Conservation (phyloP, 2,797 vertebrate species). For the Cetoscarus ocellatus region DNA sequence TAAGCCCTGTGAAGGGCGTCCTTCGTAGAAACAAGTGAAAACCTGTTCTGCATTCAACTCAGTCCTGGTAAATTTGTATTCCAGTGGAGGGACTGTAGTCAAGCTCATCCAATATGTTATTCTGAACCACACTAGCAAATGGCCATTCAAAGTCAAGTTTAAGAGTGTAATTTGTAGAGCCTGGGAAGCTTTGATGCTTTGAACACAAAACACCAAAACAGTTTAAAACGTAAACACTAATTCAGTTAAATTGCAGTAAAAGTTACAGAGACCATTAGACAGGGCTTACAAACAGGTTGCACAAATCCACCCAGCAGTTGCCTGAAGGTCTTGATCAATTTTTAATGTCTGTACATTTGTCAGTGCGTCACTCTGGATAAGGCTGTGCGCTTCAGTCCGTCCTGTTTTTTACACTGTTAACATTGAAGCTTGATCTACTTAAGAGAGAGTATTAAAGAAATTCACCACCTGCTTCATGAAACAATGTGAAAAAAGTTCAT, state of each 20-base stretch:
- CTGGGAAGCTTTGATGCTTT: constrained; percentile 4
- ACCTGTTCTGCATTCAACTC: background rate
- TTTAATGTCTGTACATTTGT: background rate
- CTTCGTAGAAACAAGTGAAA: background rate
- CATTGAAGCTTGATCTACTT: background rate
- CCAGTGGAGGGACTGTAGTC: background rate
- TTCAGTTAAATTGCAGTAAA: background rate
- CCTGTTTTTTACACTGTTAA: background rate
- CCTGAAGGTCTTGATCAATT: background rate
- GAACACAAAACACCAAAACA: background rate
- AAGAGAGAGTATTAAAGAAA: background rate
- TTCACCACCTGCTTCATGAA: background rate
- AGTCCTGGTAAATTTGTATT: constrained; percentile 30
- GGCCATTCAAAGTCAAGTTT: constrained; percentile 25
- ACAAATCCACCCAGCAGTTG: background rate
- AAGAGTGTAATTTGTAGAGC: constrained; percentile 15
- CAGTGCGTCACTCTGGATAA: background rate
- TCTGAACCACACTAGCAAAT: constrained; percentile 19
- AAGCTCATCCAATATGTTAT: constrained; percentile 12
- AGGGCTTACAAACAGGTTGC: background rate
- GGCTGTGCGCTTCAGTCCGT: background rate
- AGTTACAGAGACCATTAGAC: background rate
- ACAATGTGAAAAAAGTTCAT: background rate
- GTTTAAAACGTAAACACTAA: background rate
- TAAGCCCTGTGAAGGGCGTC: background rate